A percentile compares a stretch with the other conserved stretches of the same genome.
These are phyloP conservation scores for Microchrysa polita DNA, from an alignment of 2,888 invertebrate genomes.

Conservation along the genomic window DNA sequence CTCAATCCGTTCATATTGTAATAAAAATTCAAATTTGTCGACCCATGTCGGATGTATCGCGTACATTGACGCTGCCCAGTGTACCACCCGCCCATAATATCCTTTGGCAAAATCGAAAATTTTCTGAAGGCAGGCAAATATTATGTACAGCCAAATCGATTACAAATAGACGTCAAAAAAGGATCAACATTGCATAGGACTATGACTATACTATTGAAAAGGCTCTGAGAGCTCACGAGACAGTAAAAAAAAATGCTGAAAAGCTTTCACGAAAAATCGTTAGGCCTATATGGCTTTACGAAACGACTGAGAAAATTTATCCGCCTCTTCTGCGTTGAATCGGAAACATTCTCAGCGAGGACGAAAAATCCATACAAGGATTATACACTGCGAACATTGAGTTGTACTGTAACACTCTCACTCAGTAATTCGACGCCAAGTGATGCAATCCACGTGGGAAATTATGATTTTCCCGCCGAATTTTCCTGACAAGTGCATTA, in stretches of 20 bases:
- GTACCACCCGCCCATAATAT: background rate
- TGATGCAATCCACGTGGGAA: no score
- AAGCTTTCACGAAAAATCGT: slow-evolving; percentile 28
- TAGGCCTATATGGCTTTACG: background rate
- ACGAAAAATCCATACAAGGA: no score
- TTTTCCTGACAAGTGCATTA: no score
- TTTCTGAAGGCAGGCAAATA: background rate
- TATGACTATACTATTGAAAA: no score
- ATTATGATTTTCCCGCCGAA: no score
- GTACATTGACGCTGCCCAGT: no score
- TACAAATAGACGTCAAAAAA: background rate
- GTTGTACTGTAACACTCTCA: no score
- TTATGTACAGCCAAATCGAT: slow-evolving; percentile 24
- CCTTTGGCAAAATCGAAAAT: slow-evolving; percentile 3
- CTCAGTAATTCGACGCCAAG: no score
- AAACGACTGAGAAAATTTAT: background rate
- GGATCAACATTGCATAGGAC: background rate
- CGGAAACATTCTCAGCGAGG: no score
- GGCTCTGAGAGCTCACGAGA: slow-evolving; percentile 19
- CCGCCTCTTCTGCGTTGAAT: no score
- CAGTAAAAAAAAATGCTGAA: background rate
- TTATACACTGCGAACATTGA: no score
- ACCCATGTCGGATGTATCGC: background rate
- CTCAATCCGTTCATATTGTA: slow-evolving; percentile 31
- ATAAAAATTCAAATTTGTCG: slow-evolving; percentile 37